These are phyloP conservation scores for Physella acuta DNA, from an alignment of 1,140 invertebrate species.

Conservation along the genomic window DNA sequence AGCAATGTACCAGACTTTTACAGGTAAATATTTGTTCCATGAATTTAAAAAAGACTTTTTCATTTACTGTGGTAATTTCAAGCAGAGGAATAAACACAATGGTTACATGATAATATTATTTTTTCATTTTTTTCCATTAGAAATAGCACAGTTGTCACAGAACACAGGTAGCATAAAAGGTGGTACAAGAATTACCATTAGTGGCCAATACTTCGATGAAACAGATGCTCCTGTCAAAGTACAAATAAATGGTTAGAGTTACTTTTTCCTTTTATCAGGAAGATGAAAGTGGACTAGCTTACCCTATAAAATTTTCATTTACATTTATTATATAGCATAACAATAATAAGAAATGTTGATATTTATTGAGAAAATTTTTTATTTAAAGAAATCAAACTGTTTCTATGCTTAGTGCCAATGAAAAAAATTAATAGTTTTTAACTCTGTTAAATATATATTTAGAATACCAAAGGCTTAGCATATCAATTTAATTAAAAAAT, in stretches of 20 bases:
- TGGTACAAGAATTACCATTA: slow-evolving; percentile 38
- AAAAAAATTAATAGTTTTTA: no score
- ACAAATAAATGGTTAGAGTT: slow-evolving; percentile 31
- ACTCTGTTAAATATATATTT: no score
- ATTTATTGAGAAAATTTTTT: no score
- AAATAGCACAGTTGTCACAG: slow-evolving; percentile 35
- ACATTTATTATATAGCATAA: no score
- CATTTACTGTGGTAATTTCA: not conserved
- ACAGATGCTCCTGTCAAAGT: slow-evolving; percentile 33
- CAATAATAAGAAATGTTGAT: no score
- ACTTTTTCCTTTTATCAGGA: not conserved
- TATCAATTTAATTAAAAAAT: no score
- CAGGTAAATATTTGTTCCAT: slow-evolving; percentile 31
- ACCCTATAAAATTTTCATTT: no score
- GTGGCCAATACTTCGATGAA: slow-evolving; percentile 44
- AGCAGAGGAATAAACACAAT: not conserved
- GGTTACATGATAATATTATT: no score
- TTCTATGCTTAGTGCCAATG: no score
- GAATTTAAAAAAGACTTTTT: not conserved
- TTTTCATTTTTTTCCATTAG: slow-evolving; percentile 32
- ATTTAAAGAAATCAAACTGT: no score
- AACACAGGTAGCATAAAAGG: slow-evolving; percentile 39
- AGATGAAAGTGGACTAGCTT: no score
- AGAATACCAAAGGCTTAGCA: no score
- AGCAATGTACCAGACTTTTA: slow-evolving; percentile 39